Conservation (phyloP, 2,888 invertebrate genomes). For the Baccha elongata region DNA sequence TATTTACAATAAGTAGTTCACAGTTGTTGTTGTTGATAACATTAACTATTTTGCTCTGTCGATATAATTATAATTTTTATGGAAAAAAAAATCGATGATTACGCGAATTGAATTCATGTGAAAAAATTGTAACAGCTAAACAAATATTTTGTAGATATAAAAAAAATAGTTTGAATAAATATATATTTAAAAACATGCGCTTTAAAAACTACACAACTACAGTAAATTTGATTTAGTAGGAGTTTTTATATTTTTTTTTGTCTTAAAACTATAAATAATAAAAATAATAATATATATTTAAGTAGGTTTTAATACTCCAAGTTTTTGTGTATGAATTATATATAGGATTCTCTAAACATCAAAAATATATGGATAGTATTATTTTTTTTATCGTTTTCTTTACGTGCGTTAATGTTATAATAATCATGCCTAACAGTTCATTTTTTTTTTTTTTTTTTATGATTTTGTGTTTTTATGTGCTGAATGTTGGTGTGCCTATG, state of each 20-base stretch:
- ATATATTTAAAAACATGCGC: constrained; percentile 22
- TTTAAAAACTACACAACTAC: constrained; percentile 36
- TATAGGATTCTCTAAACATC: constrained; percentile 45
- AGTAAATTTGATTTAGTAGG: constrained; percentile 14
- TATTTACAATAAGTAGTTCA: constrained; percentile 67
- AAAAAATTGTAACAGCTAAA: not conserved
- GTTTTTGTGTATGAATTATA: constrained; percentile 29
- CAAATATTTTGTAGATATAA: not conserved
- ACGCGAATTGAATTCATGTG: constrained; percentile 33
- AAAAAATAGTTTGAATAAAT: constrained; percentile 50
- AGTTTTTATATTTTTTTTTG: constrained; percentile 7
- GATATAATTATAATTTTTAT: not conserved
- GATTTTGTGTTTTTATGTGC: constrained; percentile 32
- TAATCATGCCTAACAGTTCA: constrained; percentile 49
- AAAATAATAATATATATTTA: constrained; percentile 17
- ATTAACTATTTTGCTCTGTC: constrained; percentile 14
- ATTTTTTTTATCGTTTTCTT: constrained; percentile 21
- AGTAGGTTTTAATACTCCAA: constrained; percentile 38
- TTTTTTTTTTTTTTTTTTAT: constrained; percentile 15
- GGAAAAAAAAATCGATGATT: constrained; percentile 33
- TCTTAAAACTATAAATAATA: constrained; percentile 40
- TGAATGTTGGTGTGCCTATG: constrained; percentile 64
- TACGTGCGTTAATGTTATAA: constrained; percentile 52
- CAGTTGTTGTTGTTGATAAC: constrained; percentile 28
- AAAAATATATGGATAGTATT: constrained; percentile 30